Base-by-base conservation (phyloP, 2,888 invertebrate species). In the Archaeoteleia sp. region DNA sequence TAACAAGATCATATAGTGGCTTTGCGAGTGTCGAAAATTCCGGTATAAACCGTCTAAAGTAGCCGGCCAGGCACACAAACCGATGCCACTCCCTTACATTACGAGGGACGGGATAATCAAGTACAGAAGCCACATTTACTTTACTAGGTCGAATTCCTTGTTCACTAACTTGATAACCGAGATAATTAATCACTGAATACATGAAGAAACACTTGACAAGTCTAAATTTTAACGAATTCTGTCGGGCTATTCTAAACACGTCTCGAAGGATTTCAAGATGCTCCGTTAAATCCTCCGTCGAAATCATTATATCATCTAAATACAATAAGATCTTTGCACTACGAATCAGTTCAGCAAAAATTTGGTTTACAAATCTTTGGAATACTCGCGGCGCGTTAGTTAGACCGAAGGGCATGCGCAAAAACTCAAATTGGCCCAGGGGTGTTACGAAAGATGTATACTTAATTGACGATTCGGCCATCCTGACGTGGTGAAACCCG, bases 171-270 rank as follows among this genome's bases (percentile, higher is more conserved):
- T 9, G 2, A 9, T 40, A 40, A 4, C 40, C 40, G 0, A 23
- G 12, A 9, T 40, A 12, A 2, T 15, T 40, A 2, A 20, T 17
- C 1, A 9, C 0, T 5, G 7, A 9, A 23, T 40, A 17, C 20
- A 40, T 2, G 9, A 40, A 20, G 5, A 4, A 4, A 20, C 20
- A 20, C 5, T 20, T 20, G 5, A 4, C 20, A 4, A 20, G 20
- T 5, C 20, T 2, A 20, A 20, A 20, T 20, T 20, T 5, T 2
- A 20, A 5, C 20, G 2, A 2, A 5, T 40, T 17, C 2, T 20
- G 2, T 20, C 20, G 20, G 5, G 20, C 20, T 2, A 20, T 5
- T 20, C 17, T 7, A 15, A 77, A 45, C 69, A 71, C 42, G 48
- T 54, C 20, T 3, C 10, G n/a, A 1, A 40, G 1, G 2, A 40